phyloP scores from a whole-genome alignment of 2,797 vertebrate species.

The Percopsis omiscomaycus region DNA sequence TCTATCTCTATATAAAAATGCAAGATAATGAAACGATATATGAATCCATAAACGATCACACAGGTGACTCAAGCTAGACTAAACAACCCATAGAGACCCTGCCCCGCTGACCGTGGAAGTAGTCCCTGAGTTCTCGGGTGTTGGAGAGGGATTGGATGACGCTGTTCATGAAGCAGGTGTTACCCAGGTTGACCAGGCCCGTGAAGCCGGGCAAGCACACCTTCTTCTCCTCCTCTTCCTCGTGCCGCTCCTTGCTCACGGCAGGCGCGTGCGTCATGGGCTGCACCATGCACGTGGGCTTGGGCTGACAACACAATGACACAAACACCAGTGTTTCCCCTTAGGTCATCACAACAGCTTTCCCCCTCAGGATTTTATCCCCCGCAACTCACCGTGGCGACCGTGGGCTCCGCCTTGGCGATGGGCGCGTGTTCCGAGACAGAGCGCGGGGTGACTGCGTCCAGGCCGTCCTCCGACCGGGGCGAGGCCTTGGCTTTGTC shows the following conservation, averaged over 20 bases:
- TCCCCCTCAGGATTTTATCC: no score
- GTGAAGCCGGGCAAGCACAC: slow-evolving; percentile 96
- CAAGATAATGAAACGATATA: no score
- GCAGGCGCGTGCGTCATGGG: slow-evolving; percentile 92
- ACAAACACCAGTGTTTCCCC: neutral
- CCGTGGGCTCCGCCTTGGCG: slow-evolving; percentile 85
- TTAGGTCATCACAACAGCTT: neutral
- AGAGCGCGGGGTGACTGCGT: slow-evolving; percentile 80
- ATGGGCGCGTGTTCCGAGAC: slow-evolving; percentile 86
- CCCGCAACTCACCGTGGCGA: slow-evolving; percentile 80
- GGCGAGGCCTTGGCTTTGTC: slow-evolving; percentile 86
- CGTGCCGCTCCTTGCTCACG: slow-evolving; percentile 81
- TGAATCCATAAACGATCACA: no score
- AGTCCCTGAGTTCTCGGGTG: slow-evolving; percentile 95
- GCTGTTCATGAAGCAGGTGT: slow-evolving; percentile 99
- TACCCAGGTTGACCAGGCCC: slow-evolving; percentile 94
- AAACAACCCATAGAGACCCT: neutral
- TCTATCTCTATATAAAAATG: no score
- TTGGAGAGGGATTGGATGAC: slow-evolving; percentile 98
- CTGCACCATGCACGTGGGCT: slow-evolving; percentile 97
- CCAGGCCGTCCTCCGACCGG: slow-evolving; percentile 80
- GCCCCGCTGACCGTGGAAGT: slow-evolving; percentile 90
- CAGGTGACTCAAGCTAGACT: no score
- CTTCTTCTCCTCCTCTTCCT: slow-evolving; percentile 95
- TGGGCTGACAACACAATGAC: slow-evolving; percentile 77